These are phyloP conservation scores for Gallinago nigripennis DNA, from an alignment of 2,797 vertebrate species.

Conservation along the genomic window DNA sequence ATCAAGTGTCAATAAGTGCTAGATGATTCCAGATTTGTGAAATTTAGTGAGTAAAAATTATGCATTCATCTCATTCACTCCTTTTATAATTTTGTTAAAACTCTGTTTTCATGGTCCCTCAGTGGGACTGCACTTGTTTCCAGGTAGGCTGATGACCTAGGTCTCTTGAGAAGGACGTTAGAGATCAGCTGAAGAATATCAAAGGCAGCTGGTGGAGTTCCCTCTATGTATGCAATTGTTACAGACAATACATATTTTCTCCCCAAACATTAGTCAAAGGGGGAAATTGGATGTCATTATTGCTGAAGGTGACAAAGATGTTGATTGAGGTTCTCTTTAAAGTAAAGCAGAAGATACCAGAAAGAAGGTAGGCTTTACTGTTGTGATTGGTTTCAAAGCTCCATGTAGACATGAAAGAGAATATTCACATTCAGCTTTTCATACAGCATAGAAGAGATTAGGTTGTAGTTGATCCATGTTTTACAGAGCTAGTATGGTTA, in stretches of 20 bases:
- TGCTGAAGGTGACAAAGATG: not conserved
- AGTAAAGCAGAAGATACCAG: not conserved
- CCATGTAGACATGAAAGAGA: not conserved
- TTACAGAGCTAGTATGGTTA: not conserved
- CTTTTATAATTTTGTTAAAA: not conserved
- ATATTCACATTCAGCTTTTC: not conserved
- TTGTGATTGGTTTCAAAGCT: not conserved
- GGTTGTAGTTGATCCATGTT: not conserved
- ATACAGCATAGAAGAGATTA: not conserved
- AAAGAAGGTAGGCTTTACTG: not conserved
- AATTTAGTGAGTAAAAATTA: not conserved
- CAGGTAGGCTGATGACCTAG: not conserved
- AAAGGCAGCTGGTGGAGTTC: not conserved
- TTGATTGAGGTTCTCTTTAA: not conserved
- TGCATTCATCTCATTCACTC: not conserved
- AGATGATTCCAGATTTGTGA: not conserved
- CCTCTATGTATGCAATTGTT: not conserved
- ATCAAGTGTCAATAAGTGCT: not conserved
- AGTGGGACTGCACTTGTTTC: not conserved
- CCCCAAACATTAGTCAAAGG: rapidly evolving
- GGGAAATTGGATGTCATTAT: not conserved
- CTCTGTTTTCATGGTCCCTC: not conserved
- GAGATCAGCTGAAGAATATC: not conserved
- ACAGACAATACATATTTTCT: not conserved
- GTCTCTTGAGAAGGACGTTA: not conserved